Evolutionary conservation across 1,140 invertebrate genomes (phyloP).

Genomic region (Muscidifurax raptorellus): DNA sequence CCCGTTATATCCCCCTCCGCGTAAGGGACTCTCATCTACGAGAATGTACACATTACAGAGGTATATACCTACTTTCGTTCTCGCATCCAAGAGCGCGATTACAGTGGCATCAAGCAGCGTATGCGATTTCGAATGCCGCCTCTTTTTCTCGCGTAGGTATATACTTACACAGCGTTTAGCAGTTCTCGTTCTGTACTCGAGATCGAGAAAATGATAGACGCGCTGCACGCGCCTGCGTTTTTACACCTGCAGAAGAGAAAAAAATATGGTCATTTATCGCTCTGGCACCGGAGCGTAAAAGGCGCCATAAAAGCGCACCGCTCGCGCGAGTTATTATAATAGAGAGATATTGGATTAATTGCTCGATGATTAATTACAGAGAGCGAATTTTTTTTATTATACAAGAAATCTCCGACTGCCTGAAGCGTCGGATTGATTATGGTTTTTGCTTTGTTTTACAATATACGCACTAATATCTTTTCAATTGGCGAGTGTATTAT

Average conservation of each 20-base stretch:
- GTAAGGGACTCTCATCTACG: no score
- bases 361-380: no score
- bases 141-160: constrained; percentile 11
- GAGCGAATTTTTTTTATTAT: neutral
- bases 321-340: neutral
- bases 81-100: neutral
- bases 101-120: neutral
- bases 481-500: no score
- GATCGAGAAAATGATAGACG: constrained; percentile 1
- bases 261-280: constrained; percentile 27
- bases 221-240: neutral
- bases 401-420: no score
- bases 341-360: constrained; percentile 8
- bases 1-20: no score
- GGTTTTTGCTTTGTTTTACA: no score
- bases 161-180: neutral
- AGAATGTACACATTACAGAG: no score
- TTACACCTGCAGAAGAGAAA: neutral
- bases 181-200: neutral
- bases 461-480: no score
- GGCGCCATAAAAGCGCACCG: neutral
- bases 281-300: neutral
- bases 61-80: neutral
- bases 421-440: neutral
- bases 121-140: constrained; percentile 36